Conservation (phyloP, 2,888 invertebrate species). For the Synanthedon andrenaeformis region DNA sequence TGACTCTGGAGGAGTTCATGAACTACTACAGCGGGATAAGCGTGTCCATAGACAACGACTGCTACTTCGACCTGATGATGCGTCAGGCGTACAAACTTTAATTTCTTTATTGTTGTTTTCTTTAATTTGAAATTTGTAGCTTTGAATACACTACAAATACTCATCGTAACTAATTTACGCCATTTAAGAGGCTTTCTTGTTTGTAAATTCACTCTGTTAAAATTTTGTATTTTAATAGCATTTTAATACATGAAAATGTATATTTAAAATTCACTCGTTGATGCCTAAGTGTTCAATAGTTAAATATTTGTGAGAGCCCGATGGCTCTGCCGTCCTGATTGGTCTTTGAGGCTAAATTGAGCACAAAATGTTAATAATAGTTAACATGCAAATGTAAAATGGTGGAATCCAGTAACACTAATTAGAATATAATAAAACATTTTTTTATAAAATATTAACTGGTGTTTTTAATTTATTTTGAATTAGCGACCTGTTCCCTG, state of each 20-base stretch:
- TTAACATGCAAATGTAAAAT: too few species aligned
- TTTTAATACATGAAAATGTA: too few species aligned
- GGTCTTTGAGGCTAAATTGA: too few species aligned
- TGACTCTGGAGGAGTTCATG: conserved; percentile 84
- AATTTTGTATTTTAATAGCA: too few species aligned
- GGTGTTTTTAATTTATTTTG: background rate
- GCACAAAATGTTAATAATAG: too few species aligned
- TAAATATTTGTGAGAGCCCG: too few species aligned
- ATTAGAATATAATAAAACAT: background rate
- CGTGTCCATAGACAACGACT: conserved; percentile 87
- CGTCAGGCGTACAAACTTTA: conserved; percentile 83
- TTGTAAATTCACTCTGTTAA: background rate
- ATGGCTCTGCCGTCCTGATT: too few species aligned
- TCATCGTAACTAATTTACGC: too few species aligned
- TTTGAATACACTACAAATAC: background rate
- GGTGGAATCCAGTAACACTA: too few species aligned
- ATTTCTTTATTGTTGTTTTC: background rate
- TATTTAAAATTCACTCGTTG: too few species aligned
- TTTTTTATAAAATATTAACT: too few species aligned
- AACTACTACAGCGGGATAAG: conserved; percentile 88
- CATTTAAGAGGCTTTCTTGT: background rate
- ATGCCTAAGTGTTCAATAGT: too few species aligned
- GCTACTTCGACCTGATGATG: conserved; percentile 89
- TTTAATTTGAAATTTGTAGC: background rate
- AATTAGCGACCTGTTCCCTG: background rate